Conservation (phyloP, 2,113 vertebrate genomes). For the Psilopogon haemacephalus region DNA sequence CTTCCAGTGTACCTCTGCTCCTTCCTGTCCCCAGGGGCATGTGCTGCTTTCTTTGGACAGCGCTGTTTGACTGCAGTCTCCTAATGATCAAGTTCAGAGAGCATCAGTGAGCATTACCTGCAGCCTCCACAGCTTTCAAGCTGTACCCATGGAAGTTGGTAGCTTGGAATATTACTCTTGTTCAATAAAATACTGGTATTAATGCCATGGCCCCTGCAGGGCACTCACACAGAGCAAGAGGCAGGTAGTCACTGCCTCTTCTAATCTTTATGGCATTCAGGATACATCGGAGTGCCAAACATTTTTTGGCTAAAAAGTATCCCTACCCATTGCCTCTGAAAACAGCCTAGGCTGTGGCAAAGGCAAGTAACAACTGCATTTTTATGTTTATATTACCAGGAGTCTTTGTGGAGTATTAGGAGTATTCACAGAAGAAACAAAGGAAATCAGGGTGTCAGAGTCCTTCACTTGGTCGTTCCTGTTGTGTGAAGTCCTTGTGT, state of each 20-base stretch:
- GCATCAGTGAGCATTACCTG: accelerated
- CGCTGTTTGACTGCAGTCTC: not conserved
- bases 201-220: not conserved
- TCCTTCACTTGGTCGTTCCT: not conserved
- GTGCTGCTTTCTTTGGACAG: not conserved
- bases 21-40: not conserved
- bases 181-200: not conserved
- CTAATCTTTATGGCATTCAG: not conserved
- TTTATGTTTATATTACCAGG: not conserved
- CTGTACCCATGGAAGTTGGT: not conserved
- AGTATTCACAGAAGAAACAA: not conserved
- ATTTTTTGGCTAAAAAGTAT: not conserved
- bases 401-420: not conserved
- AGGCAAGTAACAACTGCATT: not conserved
- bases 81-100: not conserved
- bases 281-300: not conserved
- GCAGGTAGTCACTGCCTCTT: not conserved
- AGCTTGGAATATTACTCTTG: not conserved
- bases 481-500: accelerated
- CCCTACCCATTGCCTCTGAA: not conserved
- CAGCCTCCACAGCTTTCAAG: not conserved
- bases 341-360: not conserved
- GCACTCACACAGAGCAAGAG: not conserved
- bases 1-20: not conserved
- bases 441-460: not conserved